A percentile compares a stretch with the other conserved stretches of the same genome.
Conservation (phyloP, 1,140 invertebrate species). For the Zaprionus kolodkinae region DNA sequence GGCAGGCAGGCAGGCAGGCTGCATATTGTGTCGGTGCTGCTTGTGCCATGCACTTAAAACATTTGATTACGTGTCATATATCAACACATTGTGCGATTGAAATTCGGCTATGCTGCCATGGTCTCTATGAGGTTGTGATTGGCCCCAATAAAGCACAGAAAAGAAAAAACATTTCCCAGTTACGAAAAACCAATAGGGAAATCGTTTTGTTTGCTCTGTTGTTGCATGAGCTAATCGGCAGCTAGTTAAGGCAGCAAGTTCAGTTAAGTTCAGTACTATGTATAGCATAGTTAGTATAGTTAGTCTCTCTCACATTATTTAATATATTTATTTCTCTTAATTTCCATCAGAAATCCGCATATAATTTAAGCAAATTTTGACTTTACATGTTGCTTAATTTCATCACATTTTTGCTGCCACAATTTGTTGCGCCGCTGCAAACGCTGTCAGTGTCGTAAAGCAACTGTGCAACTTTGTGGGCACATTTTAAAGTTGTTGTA, state of each 20-base stretch:
- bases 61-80: slow-evolving; percentile 82
- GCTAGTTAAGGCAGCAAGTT: neutral
- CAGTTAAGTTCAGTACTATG: neutral
- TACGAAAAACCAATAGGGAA: neutral
- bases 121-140: slow-evolving; percentile 50
- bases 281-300: too few species aligned
- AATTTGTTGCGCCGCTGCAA: slow-evolving; percentile 1
- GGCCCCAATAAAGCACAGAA: slow-evolving; percentile 50
- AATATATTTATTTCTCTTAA: too few species aligned
- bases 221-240: neutral
- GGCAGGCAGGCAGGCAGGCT: too few species aligned
- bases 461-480: slow-evolving; percentile 13
- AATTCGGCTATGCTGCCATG: slow-evolving; percentile 52
- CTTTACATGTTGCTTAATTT: neutral
- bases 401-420: neutral
- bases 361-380: neutral
- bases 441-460: slow-evolving; percentile 7
- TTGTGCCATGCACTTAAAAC: slow-evolving; percentile 75
- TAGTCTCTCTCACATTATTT: too few species aligned
- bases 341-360: neutral
- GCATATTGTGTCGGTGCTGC: slow-evolving; percentile 49
- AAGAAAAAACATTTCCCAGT: neutral
- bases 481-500: slow-evolving; percentile 52
- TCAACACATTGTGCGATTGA: slow-evolving; percentile 77
- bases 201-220: neutral